Evolutionary conservation across 1,140 invertebrate species (phyloP).

Genomic region (Brachionus calyciflorus): DNA sequence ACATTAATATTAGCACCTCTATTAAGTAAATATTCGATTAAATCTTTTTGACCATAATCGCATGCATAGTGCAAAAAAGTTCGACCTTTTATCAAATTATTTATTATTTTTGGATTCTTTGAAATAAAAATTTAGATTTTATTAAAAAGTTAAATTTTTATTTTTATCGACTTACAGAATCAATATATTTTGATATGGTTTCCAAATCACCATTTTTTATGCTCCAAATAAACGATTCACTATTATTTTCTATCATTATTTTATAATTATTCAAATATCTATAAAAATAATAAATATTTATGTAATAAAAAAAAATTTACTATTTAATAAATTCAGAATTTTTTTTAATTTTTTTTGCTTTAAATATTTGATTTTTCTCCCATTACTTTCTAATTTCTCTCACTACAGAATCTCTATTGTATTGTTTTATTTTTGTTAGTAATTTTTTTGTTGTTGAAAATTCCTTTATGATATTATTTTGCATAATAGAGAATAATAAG

Average conservation of each 20-base stretch:
- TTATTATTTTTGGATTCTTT: slow-evolving; percentile 43
- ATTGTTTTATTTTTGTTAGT: too few relatives aligned
- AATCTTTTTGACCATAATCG: slow-evolving; percentile 86
- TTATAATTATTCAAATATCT: too few relatives aligned
- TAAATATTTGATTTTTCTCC: too few relatives aligned
- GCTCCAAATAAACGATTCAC: slow-evolving; percentile 41
- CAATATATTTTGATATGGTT: slow-evolving; percentile 35
- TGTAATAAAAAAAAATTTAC: too few relatives aligned
- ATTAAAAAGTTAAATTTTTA: background rate
- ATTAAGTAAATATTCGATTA: slow-evolving; percentile 79
- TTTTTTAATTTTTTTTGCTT: too few relatives aligned
- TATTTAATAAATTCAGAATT: too few relatives aligned
- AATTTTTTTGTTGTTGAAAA: too few relatives aligned
- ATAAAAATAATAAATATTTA: too few relatives aligned
- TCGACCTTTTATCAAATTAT: slow-evolving; percentile 50
- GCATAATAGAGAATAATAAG: too few relatives aligned
- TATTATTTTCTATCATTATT: slow-evolving; percentile 26
- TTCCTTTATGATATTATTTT: too few relatives aligned
- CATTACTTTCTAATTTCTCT: too few relatives aligned
- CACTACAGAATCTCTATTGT: too few relatives aligned
- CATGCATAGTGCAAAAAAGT: slow-evolving; percentile 67
- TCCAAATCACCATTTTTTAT: slow-evolving; percentile 46
- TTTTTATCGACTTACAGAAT: background rate
- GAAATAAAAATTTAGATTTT: slow-evolving; percentile 22
- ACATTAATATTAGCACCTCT: slow-evolving; percentile 90